Evolutionary conservation across 1,140 invertebrate genomes (phyloP).

Genomic region (Diuraphis noxia): DNA sequence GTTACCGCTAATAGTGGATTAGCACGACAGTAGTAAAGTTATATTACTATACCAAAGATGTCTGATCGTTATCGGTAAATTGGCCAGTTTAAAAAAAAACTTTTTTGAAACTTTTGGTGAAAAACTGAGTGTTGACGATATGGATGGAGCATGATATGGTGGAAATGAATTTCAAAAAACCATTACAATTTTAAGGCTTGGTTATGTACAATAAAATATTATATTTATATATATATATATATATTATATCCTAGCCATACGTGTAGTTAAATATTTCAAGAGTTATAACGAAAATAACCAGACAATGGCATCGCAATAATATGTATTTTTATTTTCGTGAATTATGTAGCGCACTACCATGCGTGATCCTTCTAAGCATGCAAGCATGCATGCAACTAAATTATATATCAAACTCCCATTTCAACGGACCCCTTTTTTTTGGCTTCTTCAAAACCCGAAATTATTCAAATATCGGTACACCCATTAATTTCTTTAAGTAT

Average conservation of each 20-base stretch:
- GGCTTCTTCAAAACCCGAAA: neutral
- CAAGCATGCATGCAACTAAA: conserved; percentile 6
- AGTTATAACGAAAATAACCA: neutral
- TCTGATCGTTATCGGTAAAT: too few species aligned
- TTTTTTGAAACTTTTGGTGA: too few species aligned
- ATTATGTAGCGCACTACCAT: neutral
- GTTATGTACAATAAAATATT: neutral
- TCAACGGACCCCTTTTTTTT: neutral
- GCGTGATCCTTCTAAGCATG: neutral
- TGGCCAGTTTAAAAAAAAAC: too few species aligned
- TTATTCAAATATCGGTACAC: neutral
- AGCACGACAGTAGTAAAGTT: too few species aligned
- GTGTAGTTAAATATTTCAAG: neutral
- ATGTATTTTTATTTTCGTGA: neutral
- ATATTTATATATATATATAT: neutral
- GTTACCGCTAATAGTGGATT: too few species aligned
- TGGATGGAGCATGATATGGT: too few species aligned
- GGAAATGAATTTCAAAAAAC: neutral
- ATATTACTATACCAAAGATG: too few species aligned
- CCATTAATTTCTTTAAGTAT: neutral
- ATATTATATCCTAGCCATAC: neutral
- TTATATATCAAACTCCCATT: neutral
- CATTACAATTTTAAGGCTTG: neutral
- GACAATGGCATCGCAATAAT: neutral
- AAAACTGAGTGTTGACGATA: too few species aligned